A percentile compares a stretch with the other conserved stretches of the same genome.
These are phyloP conservation scores for Sinosuthora webbiana DNA, from an alignment of 2,113 vertebrate species.

Conservation along the genomic window DNA sequence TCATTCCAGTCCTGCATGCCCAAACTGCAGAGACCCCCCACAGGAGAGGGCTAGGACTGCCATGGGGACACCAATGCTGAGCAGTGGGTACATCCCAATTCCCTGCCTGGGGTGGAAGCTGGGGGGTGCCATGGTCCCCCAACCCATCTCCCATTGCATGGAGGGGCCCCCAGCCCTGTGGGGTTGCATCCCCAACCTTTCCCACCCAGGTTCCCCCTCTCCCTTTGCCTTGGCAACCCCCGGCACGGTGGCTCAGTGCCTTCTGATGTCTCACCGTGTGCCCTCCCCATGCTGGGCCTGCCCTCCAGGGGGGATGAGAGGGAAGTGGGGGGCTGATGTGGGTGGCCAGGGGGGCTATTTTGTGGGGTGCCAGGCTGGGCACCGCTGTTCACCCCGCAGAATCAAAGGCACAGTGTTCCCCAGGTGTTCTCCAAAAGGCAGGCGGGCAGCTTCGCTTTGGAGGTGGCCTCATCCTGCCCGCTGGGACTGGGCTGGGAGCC, in stretches of 20 bases:
- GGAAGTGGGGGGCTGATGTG: background rate
- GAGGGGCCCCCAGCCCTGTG: background rate
- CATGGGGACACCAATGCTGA: background rate
- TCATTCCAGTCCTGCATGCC: background rate
- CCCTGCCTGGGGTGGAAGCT: background rate
- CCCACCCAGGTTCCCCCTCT: background rate
- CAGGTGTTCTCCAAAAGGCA: background rate
- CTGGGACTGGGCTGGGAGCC: background rate
- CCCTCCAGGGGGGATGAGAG: accelerated
- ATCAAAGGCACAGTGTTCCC: background rate
- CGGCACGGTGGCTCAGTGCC: background rate
- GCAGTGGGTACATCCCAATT: background rate
- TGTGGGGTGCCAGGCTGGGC: background rate
- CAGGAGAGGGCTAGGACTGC: background rate
- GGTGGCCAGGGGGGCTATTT: background rate
- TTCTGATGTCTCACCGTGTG: background rate
- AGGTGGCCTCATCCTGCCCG: background rate
- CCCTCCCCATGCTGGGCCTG: background rate
- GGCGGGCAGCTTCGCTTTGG: background rate
- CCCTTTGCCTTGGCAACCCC: slow-evolving; percentile 62
- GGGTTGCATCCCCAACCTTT: background rate
- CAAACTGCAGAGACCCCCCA: background rate
- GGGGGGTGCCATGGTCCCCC: accelerated
- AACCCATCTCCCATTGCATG: accelerated
- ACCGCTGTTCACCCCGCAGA: background rate